phyloP scores from a whole-genome alignment of 1,140 invertebrate genomes.

The Radopholus similis region DNA sequence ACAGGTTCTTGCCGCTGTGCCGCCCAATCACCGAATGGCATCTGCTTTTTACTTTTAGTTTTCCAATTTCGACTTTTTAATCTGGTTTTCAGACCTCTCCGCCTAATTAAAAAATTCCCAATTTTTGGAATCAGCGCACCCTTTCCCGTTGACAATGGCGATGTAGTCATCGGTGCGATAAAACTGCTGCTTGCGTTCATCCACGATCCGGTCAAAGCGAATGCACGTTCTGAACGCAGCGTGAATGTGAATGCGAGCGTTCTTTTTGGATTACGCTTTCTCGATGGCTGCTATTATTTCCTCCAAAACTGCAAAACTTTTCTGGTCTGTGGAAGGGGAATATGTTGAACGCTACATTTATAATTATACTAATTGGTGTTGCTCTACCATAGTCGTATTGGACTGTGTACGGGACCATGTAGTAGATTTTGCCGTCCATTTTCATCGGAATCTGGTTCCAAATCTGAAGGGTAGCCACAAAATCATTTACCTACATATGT shows the following conservation, averaged over 20 bases:
- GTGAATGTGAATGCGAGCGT: background rate
- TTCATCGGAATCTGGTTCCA: background rate
- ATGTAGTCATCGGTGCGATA: background rate
- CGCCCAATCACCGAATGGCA: slow-evolving; percentile 12
- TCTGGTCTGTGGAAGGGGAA: background rate
- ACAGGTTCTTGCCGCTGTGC: slow-evolving; percentile 3
- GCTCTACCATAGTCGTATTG: background rate
- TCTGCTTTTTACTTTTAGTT: background rate
- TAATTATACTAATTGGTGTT: background rate
- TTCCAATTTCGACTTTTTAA: background rate
- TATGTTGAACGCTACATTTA: background rate
- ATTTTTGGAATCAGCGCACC: too few relatives aligned
- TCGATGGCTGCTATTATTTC: background rate
- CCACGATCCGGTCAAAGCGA: background rate
- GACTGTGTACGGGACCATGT: background rate
- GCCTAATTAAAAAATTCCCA: too few relatives aligned
- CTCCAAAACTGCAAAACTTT: background rate
- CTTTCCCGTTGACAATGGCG: background rate
- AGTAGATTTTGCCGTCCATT: background rate
- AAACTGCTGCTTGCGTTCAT: background rate
- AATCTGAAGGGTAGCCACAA: too few relatives aligned
- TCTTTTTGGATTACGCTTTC: background rate
- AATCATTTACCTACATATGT: too few relatives aligned
- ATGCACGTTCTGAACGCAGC: background rate
- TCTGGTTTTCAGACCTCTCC: too few relatives aligned